Evolutionary conservation across 2,888 invertebrate genomes (phyloP).

Genomic region (Deilephila porcellus): DNA sequence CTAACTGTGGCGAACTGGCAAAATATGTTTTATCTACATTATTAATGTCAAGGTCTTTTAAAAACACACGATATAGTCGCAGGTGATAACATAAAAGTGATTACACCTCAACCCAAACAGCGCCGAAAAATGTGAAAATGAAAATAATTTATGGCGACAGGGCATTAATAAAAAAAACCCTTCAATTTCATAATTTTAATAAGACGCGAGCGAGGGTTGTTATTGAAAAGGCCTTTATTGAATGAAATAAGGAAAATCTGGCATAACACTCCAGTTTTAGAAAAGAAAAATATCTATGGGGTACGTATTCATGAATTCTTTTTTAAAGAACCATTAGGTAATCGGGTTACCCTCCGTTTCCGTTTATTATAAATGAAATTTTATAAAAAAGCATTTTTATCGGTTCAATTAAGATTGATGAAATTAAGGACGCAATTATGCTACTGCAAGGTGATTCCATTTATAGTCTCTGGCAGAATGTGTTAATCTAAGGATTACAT

Average conservation of each 20-base stretch:
- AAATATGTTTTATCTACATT: neutral
- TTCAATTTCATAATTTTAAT: conserved; percentile 64
- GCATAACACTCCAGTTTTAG: conserved; percentile 51
- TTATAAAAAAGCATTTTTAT: neutral
- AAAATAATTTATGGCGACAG: conserved; percentile 56
- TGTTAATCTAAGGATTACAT: no score
- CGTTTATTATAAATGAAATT: neutral
- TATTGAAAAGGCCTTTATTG: conserved; percentile 69
- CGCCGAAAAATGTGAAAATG: conserved; percentile 40
- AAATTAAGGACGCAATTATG: neutral
- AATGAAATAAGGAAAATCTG: conserved; percentile 64
- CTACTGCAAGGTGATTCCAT: neutral
- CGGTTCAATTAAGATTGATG: neutral
- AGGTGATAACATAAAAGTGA: neutral
- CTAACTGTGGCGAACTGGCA: neutral
- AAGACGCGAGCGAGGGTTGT: conserved; percentile 60
- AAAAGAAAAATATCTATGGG: conserved; percentile 59
- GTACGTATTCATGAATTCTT: conserved; percentile 54
- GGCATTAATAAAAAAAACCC: conserved; percentile 56
- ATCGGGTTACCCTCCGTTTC: conserved; percentile 44
- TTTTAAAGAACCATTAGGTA: conserved; percentile 51
- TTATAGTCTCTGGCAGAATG: no score
- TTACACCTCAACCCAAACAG: conserved; percentile 32
- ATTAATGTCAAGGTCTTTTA: neutral
- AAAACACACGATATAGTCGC: neutral